A percentile compares a stretch with the other conserved stretches of the same genome.
Conservation (phyloP, 64 coral and sea anemone species). For the Anthopleura sola region DNA sequence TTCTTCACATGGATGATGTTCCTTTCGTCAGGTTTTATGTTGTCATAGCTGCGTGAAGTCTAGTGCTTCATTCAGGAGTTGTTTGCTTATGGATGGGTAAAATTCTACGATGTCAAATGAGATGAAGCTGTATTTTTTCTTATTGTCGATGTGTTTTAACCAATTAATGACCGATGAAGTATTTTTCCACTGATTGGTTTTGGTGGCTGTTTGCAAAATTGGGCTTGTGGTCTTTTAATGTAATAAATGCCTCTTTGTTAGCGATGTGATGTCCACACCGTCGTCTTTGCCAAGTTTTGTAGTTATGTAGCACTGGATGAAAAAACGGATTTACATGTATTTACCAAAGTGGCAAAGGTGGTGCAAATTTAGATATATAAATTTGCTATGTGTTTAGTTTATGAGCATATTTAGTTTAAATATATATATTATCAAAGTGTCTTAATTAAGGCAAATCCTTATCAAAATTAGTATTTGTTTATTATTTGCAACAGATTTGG, state of each 20-base stretch:
- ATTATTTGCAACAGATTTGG: too few species aligned
- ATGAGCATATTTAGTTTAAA: too few species aligned
- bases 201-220: slow-evolving; percentile 35
- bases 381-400: too few species aligned
- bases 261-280: not conserved
- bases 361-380: too few species aligned
- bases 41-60: slow-evolving; percentile 22
- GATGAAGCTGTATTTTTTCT: slow-evolving; percentile 29
- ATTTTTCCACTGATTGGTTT: slow-evolving; percentile 46
- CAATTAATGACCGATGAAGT: slow-evolving; percentile 17
- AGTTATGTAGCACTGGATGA: not conserved
- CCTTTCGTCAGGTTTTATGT: slow-evolving; percentile 24
- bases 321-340: too few species aligned
- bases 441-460: too few species aligned
- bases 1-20: slow-evolving; percentile 27
- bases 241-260: slow-evolving; percentile 32
- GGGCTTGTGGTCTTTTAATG: slow-evolving; percentile 27
- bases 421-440: too few species aligned
- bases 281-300: not conserved
- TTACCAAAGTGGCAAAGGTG: too few species aligned
- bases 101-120: slow-evolving; percentile 35
- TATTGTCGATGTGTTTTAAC: slow-evolving; percentile 4
- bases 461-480: too few species aligned
- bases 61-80: slow-evolving; percentile 20
- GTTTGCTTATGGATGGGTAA: slow-evolving; percentile 20